phyloP scores from a whole-genome alignment of 2,888 invertebrate genomes.

The Oscheius sp. region DNA sequence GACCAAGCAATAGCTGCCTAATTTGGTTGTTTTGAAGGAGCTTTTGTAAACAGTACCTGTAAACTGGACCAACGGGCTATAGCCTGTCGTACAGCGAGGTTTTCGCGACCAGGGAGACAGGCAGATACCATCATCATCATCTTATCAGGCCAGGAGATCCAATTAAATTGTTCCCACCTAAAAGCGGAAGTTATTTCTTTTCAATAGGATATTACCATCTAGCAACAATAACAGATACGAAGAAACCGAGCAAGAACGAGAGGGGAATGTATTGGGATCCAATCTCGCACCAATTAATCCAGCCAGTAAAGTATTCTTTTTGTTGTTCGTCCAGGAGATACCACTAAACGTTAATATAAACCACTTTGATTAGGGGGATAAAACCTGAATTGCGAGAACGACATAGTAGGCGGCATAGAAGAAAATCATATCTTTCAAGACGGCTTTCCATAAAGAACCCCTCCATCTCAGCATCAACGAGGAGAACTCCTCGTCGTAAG shows the following conservation, averaged over 20 bases:
- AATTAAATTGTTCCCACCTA: slow-evolving; percentile 70
- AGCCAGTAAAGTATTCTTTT: slow-evolving; percentile 70
- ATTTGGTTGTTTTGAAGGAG: background rate
- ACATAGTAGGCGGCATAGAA: slow-evolving; percentile 69
- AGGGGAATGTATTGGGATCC: slow-evolving; percentile 69
- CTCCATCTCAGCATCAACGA: slow-evolving; percentile 69
- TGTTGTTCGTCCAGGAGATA: slow-evolving; percentile 67
- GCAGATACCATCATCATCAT: slow-evolving; percentile 69
- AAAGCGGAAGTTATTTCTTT: slow-evolving; percentile 1
- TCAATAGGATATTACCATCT: slow-evolving; percentile 48
- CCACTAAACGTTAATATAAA: slow-evolving; percentile 57
- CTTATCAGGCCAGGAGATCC: slow-evolving; percentile 70
- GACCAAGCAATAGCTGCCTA: slow-evolving; percentile 69
- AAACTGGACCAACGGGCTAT: slow-evolving; percentile 67
- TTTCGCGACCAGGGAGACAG: slow-evolving; percentile 63
- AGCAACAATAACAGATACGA: slow-evolving; percentile 69
- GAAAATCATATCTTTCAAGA: slow-evolving; percentile 68
- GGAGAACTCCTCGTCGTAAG: slow-evolving; percentile 69
- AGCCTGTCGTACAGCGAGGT: slow-evolving; percentile 59
- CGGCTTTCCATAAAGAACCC: slow-evolving; percentile 69
- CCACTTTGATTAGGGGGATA: background rate
- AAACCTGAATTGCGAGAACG: slow-evolving; percentile 65
- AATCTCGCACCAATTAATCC: slow-evolving; percentile 69
- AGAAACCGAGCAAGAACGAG: slow-evolving; percentile 70
- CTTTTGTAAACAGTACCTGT: slow-evolving; percentile 46